A percentile compares a stretch with the other conserved stretches of the same genome.
Conservation (phyloP, 2,797 vertebrate species). For the Tarsius wallacei region DNA sequence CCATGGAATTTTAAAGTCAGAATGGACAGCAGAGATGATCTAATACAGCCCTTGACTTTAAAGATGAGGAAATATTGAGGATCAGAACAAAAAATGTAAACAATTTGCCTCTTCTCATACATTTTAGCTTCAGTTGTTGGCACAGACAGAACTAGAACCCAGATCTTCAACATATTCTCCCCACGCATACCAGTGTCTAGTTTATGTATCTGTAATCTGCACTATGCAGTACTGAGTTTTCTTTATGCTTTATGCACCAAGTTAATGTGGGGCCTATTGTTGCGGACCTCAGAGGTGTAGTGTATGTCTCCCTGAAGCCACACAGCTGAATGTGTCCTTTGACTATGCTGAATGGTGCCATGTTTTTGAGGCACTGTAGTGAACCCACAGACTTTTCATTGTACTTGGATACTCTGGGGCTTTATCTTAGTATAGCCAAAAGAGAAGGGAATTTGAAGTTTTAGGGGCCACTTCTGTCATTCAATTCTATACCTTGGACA, state of each 20-base stretch:
- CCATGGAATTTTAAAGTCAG: conserved; percentile 48
- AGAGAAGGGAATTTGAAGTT: background rate
- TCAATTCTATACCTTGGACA: background rate
- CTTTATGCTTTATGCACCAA: background rate
- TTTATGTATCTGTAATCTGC: background rate
- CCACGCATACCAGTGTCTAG: background rate
- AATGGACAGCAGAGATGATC: conserved; percentile 32
- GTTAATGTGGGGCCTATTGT: background rate
- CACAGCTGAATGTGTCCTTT: background rate
- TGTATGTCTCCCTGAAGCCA: background rate
- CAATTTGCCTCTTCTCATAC: background rate
- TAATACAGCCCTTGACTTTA: background rate
- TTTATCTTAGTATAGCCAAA: background rate
- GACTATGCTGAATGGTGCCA: background rate
- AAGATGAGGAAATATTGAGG: background rate
- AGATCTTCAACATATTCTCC: background rate
- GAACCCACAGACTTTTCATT: background rate
- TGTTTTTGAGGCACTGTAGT: background rate
- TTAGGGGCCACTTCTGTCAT: background rate
- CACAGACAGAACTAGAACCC: background rate
- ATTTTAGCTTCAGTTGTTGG: background rate
- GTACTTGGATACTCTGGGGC: background rate
- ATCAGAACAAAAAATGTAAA: conserved; percentile 21
- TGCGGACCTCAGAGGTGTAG: background rate
- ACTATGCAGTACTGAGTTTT: background rate